Conservation (phyloP, 2,797 vertebrate species). For the Pseudotriccus pelzelni region DNA sequence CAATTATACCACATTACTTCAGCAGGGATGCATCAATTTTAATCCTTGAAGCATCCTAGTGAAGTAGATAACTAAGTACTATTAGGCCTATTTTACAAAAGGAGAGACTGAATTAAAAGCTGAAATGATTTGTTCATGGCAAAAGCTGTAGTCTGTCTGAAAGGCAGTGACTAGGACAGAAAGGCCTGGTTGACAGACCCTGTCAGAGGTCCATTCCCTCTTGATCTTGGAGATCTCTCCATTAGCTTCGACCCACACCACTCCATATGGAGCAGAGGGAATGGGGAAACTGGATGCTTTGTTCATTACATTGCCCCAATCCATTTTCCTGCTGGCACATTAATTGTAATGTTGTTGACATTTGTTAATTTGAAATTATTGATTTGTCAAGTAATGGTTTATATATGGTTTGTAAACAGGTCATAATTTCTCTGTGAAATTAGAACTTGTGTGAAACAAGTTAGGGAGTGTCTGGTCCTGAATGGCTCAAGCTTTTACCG, state of each 20-base stretch:
- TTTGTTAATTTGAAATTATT: neutral
- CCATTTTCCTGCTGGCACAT: neutral
- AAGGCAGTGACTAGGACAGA: neutral
- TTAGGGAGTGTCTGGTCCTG: neutral
- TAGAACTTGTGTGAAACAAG: neutral
- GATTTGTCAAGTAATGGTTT: neutral
- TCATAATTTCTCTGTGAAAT: neutral
- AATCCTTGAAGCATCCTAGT: slow-evolving; percentile 37
- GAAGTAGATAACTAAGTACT: slow-evolving; percentile 51
- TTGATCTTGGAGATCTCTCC: neutral
- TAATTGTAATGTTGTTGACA: neutral
- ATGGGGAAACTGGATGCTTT: neutral
- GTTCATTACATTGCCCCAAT: neutral
- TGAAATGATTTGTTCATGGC: neutral
- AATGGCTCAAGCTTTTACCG: neutral
- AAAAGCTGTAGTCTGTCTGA: neutral
- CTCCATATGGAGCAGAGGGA: neutral
- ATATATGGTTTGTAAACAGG: neutral
- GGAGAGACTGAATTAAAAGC: slow-evolving; percentile 30
- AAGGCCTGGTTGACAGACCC: neutral
- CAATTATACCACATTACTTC: slow-evolving; percentile 60
- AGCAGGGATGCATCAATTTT: slow-evolving; percentile 37
- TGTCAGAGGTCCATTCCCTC: neutral
- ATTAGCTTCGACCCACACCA: neutral
- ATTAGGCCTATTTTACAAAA: slow-evolving; percentile 46